phyloP scores from a whole-genome alignment of 2,113 vertebrate species.

The Cebidichthys violaceus region DNA sequence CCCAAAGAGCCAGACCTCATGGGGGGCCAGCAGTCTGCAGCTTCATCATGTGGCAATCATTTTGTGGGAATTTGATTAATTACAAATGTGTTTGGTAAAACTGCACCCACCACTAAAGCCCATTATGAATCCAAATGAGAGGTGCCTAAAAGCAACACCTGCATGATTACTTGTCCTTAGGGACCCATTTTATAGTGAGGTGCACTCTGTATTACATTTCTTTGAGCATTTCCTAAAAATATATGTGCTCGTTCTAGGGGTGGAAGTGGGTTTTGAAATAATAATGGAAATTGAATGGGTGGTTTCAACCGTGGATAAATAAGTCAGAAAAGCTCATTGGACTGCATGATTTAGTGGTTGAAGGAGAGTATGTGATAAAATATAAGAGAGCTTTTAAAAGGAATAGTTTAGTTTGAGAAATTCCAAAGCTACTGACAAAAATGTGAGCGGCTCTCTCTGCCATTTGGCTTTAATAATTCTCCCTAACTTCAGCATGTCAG shows the following conservation, averaged over 20 bases:
- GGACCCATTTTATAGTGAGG: not conserved
- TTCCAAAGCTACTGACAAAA: not conserved
- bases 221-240: not conserved
- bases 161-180: not conserved
- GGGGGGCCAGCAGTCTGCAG: not conserved
- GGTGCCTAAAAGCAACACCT: not conserved
- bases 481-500: not conserved
- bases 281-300: not conserved
- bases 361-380: not conserved
- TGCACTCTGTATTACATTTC: not conserved
- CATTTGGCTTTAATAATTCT: not conserved
- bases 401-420: not conserved
- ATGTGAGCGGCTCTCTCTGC: not conserved
- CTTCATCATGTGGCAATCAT: not conserved
- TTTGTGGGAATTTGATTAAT: not conserved
- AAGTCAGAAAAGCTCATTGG: constrained; percentile 1
- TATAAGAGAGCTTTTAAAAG: not conserved
- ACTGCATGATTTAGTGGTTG: not conserved
- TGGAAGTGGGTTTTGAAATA: not conserved
- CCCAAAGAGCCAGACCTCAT: not conserved
- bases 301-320: not conserved
- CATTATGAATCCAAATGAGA: not conserved
- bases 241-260: not conserved
- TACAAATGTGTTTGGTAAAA: not conserved
- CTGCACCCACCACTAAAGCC: not conserved